These are phyloP conservation scores for Motacilla alba DNA, from an alignment of 2,113 vertebrate genomes.

Conservation along the genomic window DNA sequence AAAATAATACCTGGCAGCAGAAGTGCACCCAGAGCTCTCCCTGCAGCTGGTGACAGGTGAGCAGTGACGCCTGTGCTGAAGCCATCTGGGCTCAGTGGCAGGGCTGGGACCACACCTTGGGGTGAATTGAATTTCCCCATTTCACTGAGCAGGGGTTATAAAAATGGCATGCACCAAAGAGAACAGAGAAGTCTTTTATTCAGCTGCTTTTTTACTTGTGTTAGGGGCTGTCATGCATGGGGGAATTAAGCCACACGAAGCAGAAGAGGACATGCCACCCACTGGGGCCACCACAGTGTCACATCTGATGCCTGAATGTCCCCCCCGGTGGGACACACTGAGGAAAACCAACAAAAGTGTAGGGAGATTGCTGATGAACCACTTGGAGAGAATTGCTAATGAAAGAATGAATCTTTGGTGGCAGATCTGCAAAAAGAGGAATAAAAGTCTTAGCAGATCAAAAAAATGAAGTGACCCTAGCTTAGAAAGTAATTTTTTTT, in stretches of 20 bases:
- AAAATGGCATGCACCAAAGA: background rate
- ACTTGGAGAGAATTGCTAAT: background rate
- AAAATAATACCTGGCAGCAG: background rate
- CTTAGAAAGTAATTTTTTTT: background rate
- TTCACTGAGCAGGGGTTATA: background rate
- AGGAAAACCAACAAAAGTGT: background rate
- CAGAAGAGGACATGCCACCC: background rate
- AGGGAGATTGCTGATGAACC: background rate
- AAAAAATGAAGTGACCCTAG: background rate
- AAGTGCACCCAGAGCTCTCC: background rate
- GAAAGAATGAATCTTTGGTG: background rate
- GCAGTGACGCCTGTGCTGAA: background rate
- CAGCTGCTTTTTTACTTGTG: accelerated
- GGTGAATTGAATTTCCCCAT: background rate
- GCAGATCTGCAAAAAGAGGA: background rate
- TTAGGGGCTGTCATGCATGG: accelerated
- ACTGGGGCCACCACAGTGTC: background rate
- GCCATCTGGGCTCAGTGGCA: background rate
- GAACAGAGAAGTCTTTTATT: background rate
- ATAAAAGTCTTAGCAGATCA: background rate
- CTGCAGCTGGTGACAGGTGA: background rate
- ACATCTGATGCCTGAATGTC: background rate
- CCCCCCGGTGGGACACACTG: background rate
- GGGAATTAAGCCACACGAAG: background rate
- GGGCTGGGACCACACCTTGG: background rate